A percentile compares a stretch with the other conserved stretches of the same genome.
These are phyloP conservation scores for Whitmania pigra DNA, from an alignment of 1,140 invertebrate species.

Conservation along the genomic window DNA sequence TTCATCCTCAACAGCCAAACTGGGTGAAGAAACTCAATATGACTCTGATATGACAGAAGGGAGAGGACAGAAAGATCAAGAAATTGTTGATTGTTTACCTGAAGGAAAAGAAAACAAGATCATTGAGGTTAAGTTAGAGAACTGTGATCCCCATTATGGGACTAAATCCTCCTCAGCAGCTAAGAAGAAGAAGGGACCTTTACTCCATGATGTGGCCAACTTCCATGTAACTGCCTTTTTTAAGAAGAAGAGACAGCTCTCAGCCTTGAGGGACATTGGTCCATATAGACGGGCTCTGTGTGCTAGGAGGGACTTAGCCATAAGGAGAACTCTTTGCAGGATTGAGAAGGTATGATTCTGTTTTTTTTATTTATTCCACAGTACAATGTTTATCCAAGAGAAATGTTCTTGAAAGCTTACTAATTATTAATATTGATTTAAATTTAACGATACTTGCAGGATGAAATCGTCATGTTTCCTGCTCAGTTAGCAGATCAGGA, in stretches of 20 bases:
- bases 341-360: constrained; percentile 33
- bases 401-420: not conserved
- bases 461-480: constrained; percentile 30
- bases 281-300: constrained; percentile 36
- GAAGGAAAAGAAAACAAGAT: not conserved
- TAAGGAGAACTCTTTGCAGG: constrained; percentile 37
- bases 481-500: constrained; percentile 32
- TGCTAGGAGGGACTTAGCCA: constrained; percentile 38
- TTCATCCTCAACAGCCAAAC: too few relatives aligned
- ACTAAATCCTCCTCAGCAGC: not conserved
- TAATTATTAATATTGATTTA: not conserved
- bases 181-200: constrained; percentile 1
- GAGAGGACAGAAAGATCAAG: not conserved
- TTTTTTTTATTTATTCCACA: not conserved
- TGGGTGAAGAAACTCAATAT: too few relatives aligned
- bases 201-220: constrained; percentile 31
- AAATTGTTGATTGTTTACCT: not conserved
- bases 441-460: constrained; percentile 17
- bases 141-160: not conserved
- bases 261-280: constrained; percentile 34
- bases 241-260: constrained; percentile 29
- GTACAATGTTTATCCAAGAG: not conserved
- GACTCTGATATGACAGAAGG: not conserved
- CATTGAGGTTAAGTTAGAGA: not conserved
- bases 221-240: constrained; percentile 28